Evolutionary conservation across 2,888 invertebrate genomes (phyloP).

Genomic region (Pollenia amentaria): DNA sequence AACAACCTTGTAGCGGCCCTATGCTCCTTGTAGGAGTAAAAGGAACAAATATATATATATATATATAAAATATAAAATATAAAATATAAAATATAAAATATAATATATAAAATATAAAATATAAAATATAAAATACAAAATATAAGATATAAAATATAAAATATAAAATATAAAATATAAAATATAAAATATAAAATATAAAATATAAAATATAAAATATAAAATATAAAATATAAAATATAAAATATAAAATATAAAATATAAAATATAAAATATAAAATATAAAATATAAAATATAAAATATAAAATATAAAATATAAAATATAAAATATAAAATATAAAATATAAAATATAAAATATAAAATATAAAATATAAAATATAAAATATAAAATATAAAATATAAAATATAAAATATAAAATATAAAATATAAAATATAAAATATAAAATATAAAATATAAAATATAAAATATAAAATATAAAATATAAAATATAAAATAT

Average conservation of each 20-base stretch:
- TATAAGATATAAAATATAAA: constrained; percentile 1
- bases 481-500: constrained; percentile 3
- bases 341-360: constrained; percentile 3
- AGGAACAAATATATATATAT: too few relatives aligned
- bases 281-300: constrained; percentile 3
- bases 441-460: constrained; percentile 3
- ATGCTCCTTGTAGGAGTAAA: too few relatives aligned
- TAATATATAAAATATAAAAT: neutral
- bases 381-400: constrained; percentile 3
- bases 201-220: constrained; percentile 3
- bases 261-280: constrained; percentile 3
- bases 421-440: constrained; percentile 3
- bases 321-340: constrained; percentile 6
- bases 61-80: too few relatives aligned
- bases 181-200: constrained; percentile 6
- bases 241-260: constrained; percentile 3
- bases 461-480: constrained; percentile 6
- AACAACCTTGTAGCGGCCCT: too few relatives aligned
- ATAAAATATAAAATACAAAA: too few relatives aligned
- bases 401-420: constrained; percentile 3
- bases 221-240: constrained; percentile 3
- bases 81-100: too few relatives aligned
- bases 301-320: constrained; percentile 3
- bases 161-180: constrained; percentile 3
- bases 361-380: constrained; percentile 3